phyloP scores from a whole-genome alignment of 2,797 vertebrate genomes.

The Chelonia mydas region DNA sequence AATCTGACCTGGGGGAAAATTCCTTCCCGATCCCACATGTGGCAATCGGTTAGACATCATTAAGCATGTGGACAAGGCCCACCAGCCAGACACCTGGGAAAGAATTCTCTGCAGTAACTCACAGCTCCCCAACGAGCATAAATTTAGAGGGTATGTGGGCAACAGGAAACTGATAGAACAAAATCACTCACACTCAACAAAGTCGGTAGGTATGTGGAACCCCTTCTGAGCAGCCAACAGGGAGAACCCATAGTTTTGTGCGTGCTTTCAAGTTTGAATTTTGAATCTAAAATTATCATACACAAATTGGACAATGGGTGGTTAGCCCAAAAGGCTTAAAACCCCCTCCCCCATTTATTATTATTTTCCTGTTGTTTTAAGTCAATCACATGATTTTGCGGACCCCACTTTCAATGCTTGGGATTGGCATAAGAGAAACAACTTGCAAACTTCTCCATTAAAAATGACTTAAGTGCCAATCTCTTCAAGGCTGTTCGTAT shows the following conservation, averaged over 20 bases:
- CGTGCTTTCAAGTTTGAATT: neutral
- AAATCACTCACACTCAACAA: neutral
- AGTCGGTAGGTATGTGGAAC: neutral
- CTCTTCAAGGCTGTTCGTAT: neutral
- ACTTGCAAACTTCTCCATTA: rapidly evolving
- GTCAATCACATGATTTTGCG: neutral
- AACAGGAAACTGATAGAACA: neutral
- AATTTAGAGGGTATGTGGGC: neutral
- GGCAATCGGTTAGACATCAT: no score
- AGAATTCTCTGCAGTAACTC: no score
- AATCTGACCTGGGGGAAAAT: no score
- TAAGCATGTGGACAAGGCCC: no score
- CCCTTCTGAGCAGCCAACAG: neutral
- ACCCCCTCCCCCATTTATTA: neutral
- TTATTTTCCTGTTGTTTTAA: neutral
- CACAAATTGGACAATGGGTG: neutral
- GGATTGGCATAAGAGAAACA: neutral
- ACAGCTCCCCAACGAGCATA: no score
- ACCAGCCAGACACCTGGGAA: no score
- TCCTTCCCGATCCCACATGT: no score
- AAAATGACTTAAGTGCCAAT: neutral
- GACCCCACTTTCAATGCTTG: neutral
- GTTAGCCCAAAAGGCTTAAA: neutral
- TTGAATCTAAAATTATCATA: neutral
- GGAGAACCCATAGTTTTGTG: neutral